A percentile compares a stretch with the other conserved stretches of the same genome.
phyloP scores from a whole-genome alignment of 2,113 vertebrate genomes.

The Hippocampus comes region DNA sequence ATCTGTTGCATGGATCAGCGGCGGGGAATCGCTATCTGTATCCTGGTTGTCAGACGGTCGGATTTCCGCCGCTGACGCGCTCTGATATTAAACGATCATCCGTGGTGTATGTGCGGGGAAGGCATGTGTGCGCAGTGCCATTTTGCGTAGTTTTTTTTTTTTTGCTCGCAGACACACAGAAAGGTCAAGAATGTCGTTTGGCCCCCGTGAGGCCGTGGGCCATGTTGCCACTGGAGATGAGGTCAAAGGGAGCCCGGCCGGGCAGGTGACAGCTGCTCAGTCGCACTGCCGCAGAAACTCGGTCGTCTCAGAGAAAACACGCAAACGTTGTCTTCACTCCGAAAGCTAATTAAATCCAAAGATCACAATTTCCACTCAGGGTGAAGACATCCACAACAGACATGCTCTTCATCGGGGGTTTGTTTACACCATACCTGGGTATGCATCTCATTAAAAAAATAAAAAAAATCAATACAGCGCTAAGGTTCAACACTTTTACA shows the following conservation, averaged over 20 bases:
- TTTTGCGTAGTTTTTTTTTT: conserved; percentile 42
- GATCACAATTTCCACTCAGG: conserved; percentile 38
- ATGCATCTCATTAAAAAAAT: conserved; percentile 28
- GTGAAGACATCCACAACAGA: conserved; percentile 29
- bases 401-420: conserved; percentile 10
- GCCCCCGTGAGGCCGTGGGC: conserved; percentile 43
- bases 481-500: conserved; percentile 11
- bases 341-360: conserved; percentile 71
- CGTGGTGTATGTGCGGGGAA: conserved; percentile 24
- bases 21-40: conserved; percentile 65
- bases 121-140: conserved; percentile 28
- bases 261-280: conserved; percentile 62
- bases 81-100: conserved; percentile 68
- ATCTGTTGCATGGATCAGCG: conserved; percentile 64
- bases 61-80: conserved; percentile 59
- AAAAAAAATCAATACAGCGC: conserved; percentile 38
- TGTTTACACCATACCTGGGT: conserved; percentile 22
- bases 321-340: conserved; percentile 52
- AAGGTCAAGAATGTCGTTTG: conserved; percentile 61
- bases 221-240: conserved; percentile 48
- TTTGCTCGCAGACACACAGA: conserved; percentile 42
- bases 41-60: conserved; percentile 67
- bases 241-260: conserved; percentile 52
- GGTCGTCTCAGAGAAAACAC: conserved; percentile 51
- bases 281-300: conserved; percentile 47